Evolutionary conservation across 2,888 invertebrate genomes (phyloP), one percentile per base, ranked within the genome.

Genomic region (Tiliacea citrago): DNA sequence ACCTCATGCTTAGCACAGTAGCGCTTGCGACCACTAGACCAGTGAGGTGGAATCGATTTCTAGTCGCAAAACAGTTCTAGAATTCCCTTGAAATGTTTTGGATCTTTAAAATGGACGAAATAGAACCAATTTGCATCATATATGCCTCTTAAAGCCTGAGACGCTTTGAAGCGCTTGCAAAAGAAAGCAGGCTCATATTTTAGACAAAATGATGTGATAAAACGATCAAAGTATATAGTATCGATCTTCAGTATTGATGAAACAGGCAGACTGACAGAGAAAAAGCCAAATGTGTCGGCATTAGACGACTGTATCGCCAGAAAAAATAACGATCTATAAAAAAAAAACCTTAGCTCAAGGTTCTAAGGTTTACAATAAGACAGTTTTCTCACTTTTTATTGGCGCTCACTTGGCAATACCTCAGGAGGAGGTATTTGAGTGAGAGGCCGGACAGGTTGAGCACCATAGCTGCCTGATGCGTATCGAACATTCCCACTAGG

Each of bases 401-500:
- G 0, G 98, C 97, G 76, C 97, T 96, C 39, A 99, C 96, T 61
- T 97, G 93, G 91, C 99, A 99, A 92, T 98, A 99, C 69, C 97
- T 97, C 88, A 97, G 97, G 53, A 99, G 96, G 55, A 99, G 96
- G 92, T 97, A 97, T 0, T 98, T 98, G 68, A 99, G 95, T 7
- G 99, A 98, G 2, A 98, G 95, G 24, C 97, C 97, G 0, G 97
- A 95, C 79, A 98, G 96, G 42, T 97, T 97, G 0, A 99, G 96
- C 5, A 97, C 96, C 83, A 98, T 97, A 0, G 99, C 98, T 0
- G 99, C 99, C 91, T 98, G 98, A 91, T 98, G 97, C 0, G 99
- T 99, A 93, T 99, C 99, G 92, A 99, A 99, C 97, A 99, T 97
- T 86, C 99, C 99, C 0, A 99, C 99, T 5, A 99, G 95, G 92